phyloP scores from a whole-genome alignment of 2,797 vertebrate genomes.

The Aldrovandia affinis region DNA sequence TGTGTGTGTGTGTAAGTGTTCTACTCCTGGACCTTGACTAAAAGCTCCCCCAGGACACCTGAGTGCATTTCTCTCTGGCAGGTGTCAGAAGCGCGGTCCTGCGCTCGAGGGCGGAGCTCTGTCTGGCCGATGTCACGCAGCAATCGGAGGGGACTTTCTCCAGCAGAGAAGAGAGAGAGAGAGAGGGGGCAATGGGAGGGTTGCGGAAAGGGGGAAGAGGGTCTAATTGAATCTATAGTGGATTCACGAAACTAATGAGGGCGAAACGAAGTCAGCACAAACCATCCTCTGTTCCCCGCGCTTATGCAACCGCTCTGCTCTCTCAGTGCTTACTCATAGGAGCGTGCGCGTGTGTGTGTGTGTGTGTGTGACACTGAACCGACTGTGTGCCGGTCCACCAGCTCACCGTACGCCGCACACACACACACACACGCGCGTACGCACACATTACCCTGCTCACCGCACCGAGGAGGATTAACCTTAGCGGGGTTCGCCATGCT shows the following conservation, averaged over 20 bases:
- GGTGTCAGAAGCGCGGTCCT: conserved; percentile 8
- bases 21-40: background rate
- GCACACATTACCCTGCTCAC: background rate
- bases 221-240: conserved; percentile 67
- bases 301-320: conserved; percentile 57
- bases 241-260: conserved; percentile 62
- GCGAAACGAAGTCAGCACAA: conserved; percentile 65
- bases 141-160: background rate
- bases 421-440: background rate
- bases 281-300: conserved; percentile 35
- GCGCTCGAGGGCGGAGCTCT: background rate
- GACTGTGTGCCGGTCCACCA: background rate
- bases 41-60: background rate
- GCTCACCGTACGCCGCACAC: background rate
- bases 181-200: conserved; percentile 34
- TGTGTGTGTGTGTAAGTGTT: background rate
- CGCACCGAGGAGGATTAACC: background rate
- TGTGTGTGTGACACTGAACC: background rate
- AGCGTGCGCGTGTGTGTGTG: conserved; percentile 21
- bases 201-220: conserved; percentile 39
- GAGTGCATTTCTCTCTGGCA: background rate
- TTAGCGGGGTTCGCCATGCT: background rate
- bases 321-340: conserved; percentile 9
- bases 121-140: background rate
- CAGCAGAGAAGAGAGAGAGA: background rate